Evolutionary conservation across 2,797 vertebrate genomes (phyloP).

Genomic region (Arnoldichthys spilopterus): DNA sequence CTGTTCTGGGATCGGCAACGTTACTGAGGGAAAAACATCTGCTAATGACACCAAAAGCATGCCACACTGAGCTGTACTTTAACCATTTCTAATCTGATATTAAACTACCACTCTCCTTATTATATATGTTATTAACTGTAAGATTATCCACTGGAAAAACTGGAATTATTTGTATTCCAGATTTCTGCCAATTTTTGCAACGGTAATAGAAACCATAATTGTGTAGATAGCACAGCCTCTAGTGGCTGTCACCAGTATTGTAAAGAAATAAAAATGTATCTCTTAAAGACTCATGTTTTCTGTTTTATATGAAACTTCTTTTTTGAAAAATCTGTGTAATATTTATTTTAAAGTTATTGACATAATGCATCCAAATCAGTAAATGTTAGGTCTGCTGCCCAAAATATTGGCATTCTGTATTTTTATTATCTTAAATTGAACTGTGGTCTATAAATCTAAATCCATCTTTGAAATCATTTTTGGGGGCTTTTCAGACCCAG

Average conservation of each 20-base stretch:
- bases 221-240: too few relatives aligned
- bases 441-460: background rate
- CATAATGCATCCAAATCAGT: background rate
- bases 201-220: too few relatives aligned
- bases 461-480: conserved; percentile 27
- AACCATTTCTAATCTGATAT: background rate
- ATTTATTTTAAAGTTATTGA: background rate
- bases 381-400: background rate
- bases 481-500: conserved; percentile 65
- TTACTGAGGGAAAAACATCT: conserved; percentile 13
- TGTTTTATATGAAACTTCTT: too few relatives aligned
- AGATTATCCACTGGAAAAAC: background rate
- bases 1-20: conserved; percentile 13
- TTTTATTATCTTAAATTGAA: background rate
- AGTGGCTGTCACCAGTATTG: too few relatives aligned
- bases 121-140: background rate
- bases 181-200: too few relatives aligned
- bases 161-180: background rate
- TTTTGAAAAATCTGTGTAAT: background rate
- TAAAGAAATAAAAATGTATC: too few relatives aligned
- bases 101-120: background rate
- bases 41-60: conserved; percentile 25
- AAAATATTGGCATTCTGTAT: background rate
- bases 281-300: too few relatives aligned
- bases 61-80: background rate